A percentile compares a stretch with the other conserved stretches of the same genome.
These are phyloP conservation scores for Drosophila carrolli DNA, from an alignment of 1,140 invertebrate species.

Conservation along the genomic window DNA sequence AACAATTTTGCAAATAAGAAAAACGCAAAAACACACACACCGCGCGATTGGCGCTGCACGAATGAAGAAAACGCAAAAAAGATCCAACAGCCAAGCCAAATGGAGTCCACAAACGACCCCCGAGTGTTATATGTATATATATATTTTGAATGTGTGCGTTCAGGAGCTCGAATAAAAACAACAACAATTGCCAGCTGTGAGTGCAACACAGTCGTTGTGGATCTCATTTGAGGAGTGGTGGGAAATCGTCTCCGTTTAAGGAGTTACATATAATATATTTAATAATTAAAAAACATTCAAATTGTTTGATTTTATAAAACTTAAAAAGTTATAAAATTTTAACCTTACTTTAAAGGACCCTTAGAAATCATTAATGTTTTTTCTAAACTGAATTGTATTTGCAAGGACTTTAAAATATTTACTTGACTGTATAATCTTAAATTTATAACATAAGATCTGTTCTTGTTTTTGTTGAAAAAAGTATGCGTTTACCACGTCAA, in stretches of 20 bases:
- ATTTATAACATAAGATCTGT: too few species aligned
- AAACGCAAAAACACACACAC: conserved; percentile 67
- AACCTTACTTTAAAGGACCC: too few species aligned
- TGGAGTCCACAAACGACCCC: conserved; percentile 63
- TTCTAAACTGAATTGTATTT: too few species aligned
- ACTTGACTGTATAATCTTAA: too few species aligned
- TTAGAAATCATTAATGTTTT: too few species aligned
- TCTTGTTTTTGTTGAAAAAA: too few species aligned
- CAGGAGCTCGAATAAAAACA: conserved; percentile 57
- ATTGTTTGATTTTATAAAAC: too few species aligned
- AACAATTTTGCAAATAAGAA: conserved; percentile 61
- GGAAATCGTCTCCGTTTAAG: conserved; percentile 16
- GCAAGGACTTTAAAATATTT: too few species aligned
- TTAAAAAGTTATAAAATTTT: too few species aligned
- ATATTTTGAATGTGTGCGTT: background rate
- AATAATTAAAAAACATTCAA: background rate
- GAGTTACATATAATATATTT: background rate
- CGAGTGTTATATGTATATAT: background rate
- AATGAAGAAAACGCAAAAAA: conserved; percentile 71
- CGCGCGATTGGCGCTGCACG: conserved; percentile 76
- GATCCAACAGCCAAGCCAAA: conserved; percentile 69
- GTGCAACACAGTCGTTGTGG: conserved; percentile 33
- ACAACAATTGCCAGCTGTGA: conserved; percentile 76
- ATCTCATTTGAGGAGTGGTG: conserved; percentile 42
- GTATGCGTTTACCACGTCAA: too few species aligned